These are phyloP conservation scores for Lottia gigantea DNA, from an alignment of 2,888 invertebrate species.

Conservation along the genomic window DNA sequence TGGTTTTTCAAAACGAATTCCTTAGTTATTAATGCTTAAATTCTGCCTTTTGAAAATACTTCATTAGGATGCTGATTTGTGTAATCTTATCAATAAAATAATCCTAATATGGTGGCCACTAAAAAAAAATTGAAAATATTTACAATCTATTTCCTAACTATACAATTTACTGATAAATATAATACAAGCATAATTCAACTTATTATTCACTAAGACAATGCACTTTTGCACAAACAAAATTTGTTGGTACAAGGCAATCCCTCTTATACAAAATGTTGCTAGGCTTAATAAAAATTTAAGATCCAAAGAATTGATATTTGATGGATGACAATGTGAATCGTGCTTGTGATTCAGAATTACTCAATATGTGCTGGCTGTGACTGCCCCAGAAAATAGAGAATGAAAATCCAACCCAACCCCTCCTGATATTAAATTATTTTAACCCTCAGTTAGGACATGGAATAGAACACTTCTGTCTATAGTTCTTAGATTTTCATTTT, in stretches of 20 bases:
- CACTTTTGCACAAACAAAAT: no score
- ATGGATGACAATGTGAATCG: no score
- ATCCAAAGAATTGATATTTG: no score
- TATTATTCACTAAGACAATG: no score
- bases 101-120: no score
- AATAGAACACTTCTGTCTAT: background rate
- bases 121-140: background rate
- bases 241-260: no score
- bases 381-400: slow-evolving; percentile 6
- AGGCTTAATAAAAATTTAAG: no score
- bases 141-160: background rate
- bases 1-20: background rate
- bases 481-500: slow-evolving; percentile 2
- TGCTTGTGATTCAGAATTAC: no score
- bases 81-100: background rate
- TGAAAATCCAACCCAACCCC: background rate
- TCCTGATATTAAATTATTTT: background rate
- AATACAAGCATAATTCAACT: no score
- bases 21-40: background rate
- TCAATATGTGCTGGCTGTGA: background rate
- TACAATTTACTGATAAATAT: no score
- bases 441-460: background rate
- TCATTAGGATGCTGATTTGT: background rate
- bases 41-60: background rate
- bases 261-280: no score